phyloP scores from a whole-genome alignment of 2,113 vertebrate species.

The Hylia prasina region DNA sequence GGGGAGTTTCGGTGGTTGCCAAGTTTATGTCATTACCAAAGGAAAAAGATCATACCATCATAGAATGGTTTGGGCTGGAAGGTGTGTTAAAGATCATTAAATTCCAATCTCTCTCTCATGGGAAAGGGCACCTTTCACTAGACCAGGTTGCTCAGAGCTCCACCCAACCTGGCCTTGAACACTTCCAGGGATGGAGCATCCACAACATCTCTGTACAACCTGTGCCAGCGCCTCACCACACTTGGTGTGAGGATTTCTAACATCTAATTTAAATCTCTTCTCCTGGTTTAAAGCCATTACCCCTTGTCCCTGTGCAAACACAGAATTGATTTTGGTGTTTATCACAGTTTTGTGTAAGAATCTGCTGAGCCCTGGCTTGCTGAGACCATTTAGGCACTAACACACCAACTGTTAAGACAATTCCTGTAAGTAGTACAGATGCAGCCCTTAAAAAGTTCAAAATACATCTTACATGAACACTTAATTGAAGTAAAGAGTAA shows the following conservation, averaged over 20 bases:
- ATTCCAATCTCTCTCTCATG: background rate
- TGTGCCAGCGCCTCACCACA: background rate
- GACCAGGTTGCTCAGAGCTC: background rate
- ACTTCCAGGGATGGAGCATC: background rate
- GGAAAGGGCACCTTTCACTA: background rate
- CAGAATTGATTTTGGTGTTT: background rate
- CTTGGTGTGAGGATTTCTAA: fast-evolving
- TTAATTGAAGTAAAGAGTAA: slow-evolving; percentile 10
- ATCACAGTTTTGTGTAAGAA: background rate
- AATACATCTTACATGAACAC: background rate
- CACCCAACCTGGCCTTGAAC: background rate
- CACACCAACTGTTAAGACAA: background rate
- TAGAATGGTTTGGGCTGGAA: background rate
- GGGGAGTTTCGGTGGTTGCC: background rate
- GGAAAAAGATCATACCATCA: background rate
- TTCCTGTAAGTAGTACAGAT: background rate
- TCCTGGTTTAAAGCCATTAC: background rate
- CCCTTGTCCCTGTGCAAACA: background rate
- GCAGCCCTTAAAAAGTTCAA: background rate
- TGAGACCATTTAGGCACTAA: background rate
- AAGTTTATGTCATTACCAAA: background rate
- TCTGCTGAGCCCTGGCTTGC: background rate
- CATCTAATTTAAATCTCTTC: background rate
- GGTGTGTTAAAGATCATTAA: fast-evolving
- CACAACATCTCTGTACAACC: background rate